phyloP scores from a whole-genome alignment of 2,113 vertebrate genomes.

The Toxostoma redivivum region DNA sequence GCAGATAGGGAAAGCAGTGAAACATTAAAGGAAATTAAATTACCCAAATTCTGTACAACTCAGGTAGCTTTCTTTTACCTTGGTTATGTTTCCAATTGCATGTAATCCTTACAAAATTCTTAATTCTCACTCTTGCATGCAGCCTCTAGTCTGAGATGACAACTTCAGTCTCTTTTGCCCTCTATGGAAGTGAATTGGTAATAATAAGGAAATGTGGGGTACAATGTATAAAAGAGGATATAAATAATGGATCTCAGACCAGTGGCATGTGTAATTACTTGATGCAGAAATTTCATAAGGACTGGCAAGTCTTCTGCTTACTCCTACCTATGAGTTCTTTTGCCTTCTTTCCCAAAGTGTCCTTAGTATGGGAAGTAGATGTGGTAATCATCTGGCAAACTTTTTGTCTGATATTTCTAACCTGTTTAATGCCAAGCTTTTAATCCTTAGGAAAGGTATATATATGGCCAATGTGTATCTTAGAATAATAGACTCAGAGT shows the following conservation, averaged over 20 bases:
- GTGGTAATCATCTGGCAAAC: background rate
- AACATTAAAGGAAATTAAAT: slow-evolving; percentile 37
- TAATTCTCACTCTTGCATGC: slow-evolving; percentile 26
- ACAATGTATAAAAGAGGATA: background rate
- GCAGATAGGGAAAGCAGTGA: background rate
- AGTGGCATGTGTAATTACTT: slow-evolving; percentile 51
- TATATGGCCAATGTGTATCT: background rate
- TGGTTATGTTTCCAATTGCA: background rate
- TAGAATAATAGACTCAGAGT: background rate
- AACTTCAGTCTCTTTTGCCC: slow-evolving; percentile 71
- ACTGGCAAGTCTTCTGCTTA: slow-evolving; percentile 27
- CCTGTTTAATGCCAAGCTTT: background rate
- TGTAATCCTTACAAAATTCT: slow-evolving; percentile 13
- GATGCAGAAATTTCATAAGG: background rate
- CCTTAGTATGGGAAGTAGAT: background rate
- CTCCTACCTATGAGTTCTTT: background rate
- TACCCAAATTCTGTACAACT: background rate
- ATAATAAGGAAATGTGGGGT: slow-evolving; percentile 47
- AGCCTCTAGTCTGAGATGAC: slow-evolving; percentile 13
- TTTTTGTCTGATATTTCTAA: slow-evolving; percentile 14
- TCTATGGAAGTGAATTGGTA: slow-evolving; percentile 67
- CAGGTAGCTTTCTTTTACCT: slow-evolving; percentile 34
- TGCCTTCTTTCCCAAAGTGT: background rate
- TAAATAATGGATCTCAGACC: slow-evolving; percentile 60
- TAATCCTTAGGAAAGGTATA: background rate